Base-by-base conservation (phyloP, 2,797 vertebrate species). In the Acipenser oxyrinchus region DNA sequence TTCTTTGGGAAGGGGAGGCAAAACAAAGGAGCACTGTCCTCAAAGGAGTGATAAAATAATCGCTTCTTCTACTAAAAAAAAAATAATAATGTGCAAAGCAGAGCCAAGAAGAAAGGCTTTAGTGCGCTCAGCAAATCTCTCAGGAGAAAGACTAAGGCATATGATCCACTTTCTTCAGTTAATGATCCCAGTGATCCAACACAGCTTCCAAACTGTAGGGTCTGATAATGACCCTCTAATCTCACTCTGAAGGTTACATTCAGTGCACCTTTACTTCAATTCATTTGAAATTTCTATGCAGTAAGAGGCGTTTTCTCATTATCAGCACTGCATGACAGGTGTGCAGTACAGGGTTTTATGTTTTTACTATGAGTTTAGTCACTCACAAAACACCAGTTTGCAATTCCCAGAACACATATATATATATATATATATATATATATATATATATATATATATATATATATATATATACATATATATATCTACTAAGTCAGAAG, bases 171-270 rank as follows among this genome's bases (percentile, higher is more conserved):
- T 53, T 63, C 66, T 51, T n/a, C 65, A 62, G 52, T 50, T 63
- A 70, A 70, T 63, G 60, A 70, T 66, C 60, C 48, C 48, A 10
- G 37, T 49, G 57, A 66, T 66, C 60, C 66, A 51, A 15, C 7
- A 66, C 70, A 68, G 70, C 51, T 37, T 62, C 63, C 13, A 15
- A 52, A 64, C 66, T 12, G 76, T 57, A 67, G 64, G 62, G 66
- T 71, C 75, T 76, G 79, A 82, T 80, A 73, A 76, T 76, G 79
- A 79, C 64, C 9, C 52, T 5, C 68, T 71, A 68, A 67, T 72
- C 70, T 69, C 67, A 0, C 49, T 79, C 74, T 77, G 78, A 85
- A 84, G 84, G 82, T 81, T 78, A 71, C 68, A 71, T 76, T 72
- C 67, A 64, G 73, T 71, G 68, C 72, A 71, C 74, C 78, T 84